phyloP scores from a whole-genome alignment of 2,888 invertebrate species.

The Rotaria socialis region DNA sequence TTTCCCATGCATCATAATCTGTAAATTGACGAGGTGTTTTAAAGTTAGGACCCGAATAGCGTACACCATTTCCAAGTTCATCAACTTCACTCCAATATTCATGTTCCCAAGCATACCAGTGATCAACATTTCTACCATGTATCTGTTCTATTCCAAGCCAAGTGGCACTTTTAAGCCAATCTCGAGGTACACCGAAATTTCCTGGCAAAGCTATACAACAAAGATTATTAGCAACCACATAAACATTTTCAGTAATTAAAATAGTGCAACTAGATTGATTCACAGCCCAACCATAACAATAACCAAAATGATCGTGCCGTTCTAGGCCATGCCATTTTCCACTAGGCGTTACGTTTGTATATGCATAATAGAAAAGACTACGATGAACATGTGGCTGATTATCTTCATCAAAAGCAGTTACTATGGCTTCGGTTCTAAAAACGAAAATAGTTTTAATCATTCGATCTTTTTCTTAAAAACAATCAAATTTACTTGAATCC shows the following conservation, averaged over 20 bases:
- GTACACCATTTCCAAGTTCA: neutral
- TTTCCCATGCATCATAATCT: neutral
- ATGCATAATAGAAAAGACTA: neutral
- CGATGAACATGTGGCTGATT: neutral
- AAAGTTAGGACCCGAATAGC: neutral
- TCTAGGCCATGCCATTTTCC: neutral
- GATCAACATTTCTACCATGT: neutral
- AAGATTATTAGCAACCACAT: neutral
- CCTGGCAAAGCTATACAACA: neutral
- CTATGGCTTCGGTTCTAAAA: neutral
- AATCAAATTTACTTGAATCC: neutral
- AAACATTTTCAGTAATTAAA: neutral
- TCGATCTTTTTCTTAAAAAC: too few relatives aligned
- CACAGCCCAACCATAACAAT: neutral
- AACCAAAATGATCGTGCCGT: neutral
- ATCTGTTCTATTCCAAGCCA: neutral
- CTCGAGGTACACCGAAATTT: neutral
- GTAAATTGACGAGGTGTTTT: neutral
- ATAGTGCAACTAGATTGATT: neutral
- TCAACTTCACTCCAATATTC: neutral
- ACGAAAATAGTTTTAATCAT: too few relatives aligned
- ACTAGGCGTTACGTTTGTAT: neutral
- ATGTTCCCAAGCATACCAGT: neutral
- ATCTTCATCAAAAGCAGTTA: neutral
- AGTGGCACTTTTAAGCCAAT: neutral